Evolutionary conservation across 2,797 vertebrate species (phyloP), one percentile per base, ranked within the genome.

Genomic region (Lacerta bilineata): DNA sequence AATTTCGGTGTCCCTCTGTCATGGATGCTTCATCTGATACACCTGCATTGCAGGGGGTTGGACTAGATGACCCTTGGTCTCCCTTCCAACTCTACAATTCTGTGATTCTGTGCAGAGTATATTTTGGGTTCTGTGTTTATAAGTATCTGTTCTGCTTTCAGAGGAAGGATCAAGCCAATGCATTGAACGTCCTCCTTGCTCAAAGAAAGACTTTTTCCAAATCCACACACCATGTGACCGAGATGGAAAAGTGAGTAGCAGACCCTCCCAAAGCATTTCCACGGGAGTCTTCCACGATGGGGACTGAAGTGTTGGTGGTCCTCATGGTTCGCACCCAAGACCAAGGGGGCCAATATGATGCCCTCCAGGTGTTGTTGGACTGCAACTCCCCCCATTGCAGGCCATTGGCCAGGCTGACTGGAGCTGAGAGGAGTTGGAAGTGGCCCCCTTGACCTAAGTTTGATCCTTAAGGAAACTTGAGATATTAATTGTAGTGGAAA

Each of bases 191-290:
- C 98, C 98, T 50, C 97, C 98, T 0, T 99, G 99, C 91, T 97
- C 98, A 84, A 96, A 87, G 46, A 99, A 98, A 94, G 98, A 99
- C 96, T 98, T 98, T 92, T 98, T 99, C 94, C 98, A 99, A 96
- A 98, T 98, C 92, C 99, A 99, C 89, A 98, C 98, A 2, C 96
- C 97, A 0, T 99, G 99, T 92, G 98, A 99, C 93, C 94, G 95
- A 3, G 98, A 99, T 61, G 98, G 98, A 93, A 99, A 99, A 97
- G 99, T 99, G 96, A 94, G 95, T 87, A 50, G 41, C 69, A 59
- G 8, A 1, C 78, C 85, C n/a, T 23, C 17, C 75, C 29, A 2
- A 0, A 25, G 11, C 36, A 2, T 4, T 39, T 77, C 10, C 8
- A 66, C 2, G 13, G 39, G 23, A 36, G 29, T 4, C 64, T 46